Evolutionary conservation across 2,113 vertebrate genomes (phyloP), one percentile per base, ranked within the genome.

Genomic region (Labrus mixtus): DNA sequence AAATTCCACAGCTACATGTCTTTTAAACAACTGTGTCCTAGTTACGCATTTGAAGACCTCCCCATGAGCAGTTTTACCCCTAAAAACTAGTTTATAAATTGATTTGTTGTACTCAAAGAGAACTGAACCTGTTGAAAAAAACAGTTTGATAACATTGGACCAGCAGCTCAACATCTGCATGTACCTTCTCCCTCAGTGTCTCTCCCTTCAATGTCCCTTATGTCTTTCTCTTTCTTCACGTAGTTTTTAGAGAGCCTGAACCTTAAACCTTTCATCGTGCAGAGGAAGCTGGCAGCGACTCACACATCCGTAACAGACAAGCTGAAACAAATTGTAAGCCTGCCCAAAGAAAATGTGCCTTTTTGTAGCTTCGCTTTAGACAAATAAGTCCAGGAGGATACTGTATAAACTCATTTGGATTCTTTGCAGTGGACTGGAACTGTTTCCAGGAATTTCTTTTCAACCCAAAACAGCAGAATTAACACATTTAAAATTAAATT

Each of bases 211-310:
- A 46, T 65, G 76, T 58, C 36, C 59, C 61, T 39, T 74, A 57
- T 72, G 53, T 50, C 69, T 67, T 54, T 51, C n/a, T n/a, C n/a
- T n/a, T n/a, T n/a, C n/a, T n/a, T n/a, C n/a, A n/a, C n/a, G n/a
- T n/a, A n/a, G n/a, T n/a, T 85, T 33, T 33, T 33, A 73, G 68
- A 89, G 73, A 84, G 70, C 22, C 55, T 46, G 48, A 76, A 90
- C 84, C 83, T 73, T 76, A 84, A 85, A 89, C 78, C 78, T 87
- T 90, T 90, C 86, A 85, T 89, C 84, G 72, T 78, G 50, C 65
- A 55, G 66, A 81, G 67, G 55, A 83, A 84, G 29, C 76, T 87
- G 89, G 90, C 87, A 90, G 76, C 83, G 22, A 74, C 74, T 88
- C 83, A 81, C 69, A 86, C 70, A 33, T 57, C 72, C 73, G 78